Evolutionary conservation across 2,797 vertebrate genomes (phyloP), one percentile per base, ranked within the genome.

Genomic region (Chromobotia macracanthus): DNA sequence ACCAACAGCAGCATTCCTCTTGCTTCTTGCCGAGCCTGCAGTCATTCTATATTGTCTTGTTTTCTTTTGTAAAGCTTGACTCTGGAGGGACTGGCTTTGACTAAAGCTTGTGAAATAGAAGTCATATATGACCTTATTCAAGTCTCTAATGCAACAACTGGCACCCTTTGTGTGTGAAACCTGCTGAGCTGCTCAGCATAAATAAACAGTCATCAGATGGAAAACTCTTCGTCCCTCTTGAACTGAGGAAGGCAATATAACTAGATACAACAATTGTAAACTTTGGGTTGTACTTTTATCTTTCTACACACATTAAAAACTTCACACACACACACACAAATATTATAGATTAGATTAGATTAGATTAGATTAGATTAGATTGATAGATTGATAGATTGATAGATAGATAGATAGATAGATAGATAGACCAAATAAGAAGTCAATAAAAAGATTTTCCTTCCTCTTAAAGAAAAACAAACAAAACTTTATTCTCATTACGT

Each of bases 1-100:
- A 92, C 90, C 91, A 94, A 93, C 93, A 89, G 85, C 82, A 92
- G 90, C 93, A 94, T 94, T 94, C 93, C 93, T 87, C 64, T 41
- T 88, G 87, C 89, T 89, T 88, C 91, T 91, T 90, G 89, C 87
- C 88, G 86, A 81, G 91, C 91, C 91, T 91, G 89, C 88, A 90
- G 92, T 90, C 87, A 84, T 88, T 88, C 86, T 63, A 84, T 86
- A 90, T 92, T 91, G 90, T 91, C 82, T 89, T 88, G 84, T 87
- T 82, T 72, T 84, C 89, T 88, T 90, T 92, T 91, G 89, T 89
- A 77, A 75, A 63, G 87, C 83, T 84, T 82, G 85, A 76, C 86
- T 87, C 76, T 86, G 76, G 84, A 90, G 85, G 89, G 87, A 88
- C 74, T 82, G 82, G 64, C 82, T 86, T 64, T 63, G 71, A 66